These are phyloP conservation scores for Rousettus leschenaultii DNA, from an alignment of 2,113 vertebrate species.

Conservation along the genomic window DNA sequence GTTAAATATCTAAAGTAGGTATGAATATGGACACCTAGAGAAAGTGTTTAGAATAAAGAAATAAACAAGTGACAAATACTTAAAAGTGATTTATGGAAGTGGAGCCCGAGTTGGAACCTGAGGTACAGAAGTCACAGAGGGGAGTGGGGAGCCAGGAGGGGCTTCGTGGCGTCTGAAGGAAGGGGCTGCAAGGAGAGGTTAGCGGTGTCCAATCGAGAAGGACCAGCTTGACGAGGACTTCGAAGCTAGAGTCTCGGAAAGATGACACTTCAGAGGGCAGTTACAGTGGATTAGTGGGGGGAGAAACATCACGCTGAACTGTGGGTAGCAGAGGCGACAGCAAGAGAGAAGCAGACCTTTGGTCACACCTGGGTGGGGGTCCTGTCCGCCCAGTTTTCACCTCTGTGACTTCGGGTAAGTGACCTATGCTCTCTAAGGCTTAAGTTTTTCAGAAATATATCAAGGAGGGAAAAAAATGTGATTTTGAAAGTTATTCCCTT, in stretches of 20 bases:
- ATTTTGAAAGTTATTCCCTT: background rate
- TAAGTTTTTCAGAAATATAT: background rate
- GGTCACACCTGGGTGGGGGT: background rate
- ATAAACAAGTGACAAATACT: background rate
- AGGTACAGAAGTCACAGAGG: background rate
- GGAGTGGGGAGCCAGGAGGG: background rate
- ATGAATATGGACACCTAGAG: background rate
- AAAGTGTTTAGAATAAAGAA: background rate
- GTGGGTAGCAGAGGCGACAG: background rate
- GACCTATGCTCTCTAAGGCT: background rate
- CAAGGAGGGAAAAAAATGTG: background rate
- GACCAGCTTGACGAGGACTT: too few relatives aligned
- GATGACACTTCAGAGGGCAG: background rate
- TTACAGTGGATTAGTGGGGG: background rate
- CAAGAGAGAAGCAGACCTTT: background rate
- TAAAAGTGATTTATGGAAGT: background rate
- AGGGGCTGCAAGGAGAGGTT: background rate
- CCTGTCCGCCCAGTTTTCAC: background rate
- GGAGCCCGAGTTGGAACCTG: background rate
- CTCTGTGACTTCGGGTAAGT: background rate
- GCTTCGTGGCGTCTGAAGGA: background rate
- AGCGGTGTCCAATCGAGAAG: background rate
- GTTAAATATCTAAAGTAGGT: background rate
- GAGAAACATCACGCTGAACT: background rate
- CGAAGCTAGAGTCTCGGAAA: background rate